phyloP scores from a whole-genome alignment of 2,888 invertebrate species.

The Encarsia formosa region DNA sequence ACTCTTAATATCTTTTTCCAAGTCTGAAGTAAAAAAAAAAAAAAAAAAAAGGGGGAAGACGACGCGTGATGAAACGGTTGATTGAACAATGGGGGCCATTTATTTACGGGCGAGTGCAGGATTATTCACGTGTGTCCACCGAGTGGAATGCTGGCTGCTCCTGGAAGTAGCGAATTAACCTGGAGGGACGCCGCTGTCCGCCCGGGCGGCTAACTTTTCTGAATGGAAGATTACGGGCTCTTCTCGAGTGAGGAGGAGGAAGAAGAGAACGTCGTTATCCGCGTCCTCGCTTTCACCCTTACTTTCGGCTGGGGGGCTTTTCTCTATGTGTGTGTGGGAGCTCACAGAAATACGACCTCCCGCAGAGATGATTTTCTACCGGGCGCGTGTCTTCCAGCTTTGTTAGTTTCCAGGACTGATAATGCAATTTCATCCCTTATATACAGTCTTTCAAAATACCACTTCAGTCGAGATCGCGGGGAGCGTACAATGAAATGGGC shows the following conservation, averaged over 20 bases:
- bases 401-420: slow-evolving; percentile 5
- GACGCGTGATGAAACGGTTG: slow-evolving; percentile 24
- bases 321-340: too few species aligned
- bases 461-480: too few species aligned
- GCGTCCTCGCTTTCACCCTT: slow-evolving; percentile 17
- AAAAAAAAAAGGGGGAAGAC: too few species aligned
- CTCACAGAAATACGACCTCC: too few species aligned
- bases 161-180: slow-evolving; percentile 42
- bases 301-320: too few species aligned
- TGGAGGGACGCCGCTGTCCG: too few species aligned
- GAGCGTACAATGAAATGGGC: too few species aligned
- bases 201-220: slow-evolving; percentile 38
- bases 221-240: slow-evolving; percentile 36
- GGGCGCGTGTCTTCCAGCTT: slow-evolving; percentile 4
- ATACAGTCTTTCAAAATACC: too few species aligned
- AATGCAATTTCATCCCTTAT: slow-evolving; percentile 23
- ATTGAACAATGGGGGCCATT: slow-evolving; percentile 33
- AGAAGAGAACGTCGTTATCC: slow-evolving; percentile 26
- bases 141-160: slow-evolving; percentile 35
- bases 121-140: slow-evolving; percentile 34
- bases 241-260: slow-evolving; percentile 5
- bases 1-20: too few species aligned
- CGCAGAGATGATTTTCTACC: slow-evolving; percentile 23
- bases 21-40: too few species aligned
- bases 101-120: slow-evolving; percentile 32